Conservation (phyloP, 1,140 invertebrate genomes). For the Agrilus planipennis region DNA sequence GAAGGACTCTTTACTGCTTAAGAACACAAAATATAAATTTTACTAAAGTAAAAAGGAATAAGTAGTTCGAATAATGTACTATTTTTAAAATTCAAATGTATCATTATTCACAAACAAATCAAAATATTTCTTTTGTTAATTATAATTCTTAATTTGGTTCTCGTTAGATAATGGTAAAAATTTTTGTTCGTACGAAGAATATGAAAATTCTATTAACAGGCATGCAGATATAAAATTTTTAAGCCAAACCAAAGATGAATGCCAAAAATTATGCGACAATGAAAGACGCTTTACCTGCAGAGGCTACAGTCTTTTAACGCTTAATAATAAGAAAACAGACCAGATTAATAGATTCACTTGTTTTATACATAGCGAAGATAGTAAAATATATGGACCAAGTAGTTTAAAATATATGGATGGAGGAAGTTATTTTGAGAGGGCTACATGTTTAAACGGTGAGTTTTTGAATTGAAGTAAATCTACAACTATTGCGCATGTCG, state of each 20-base stretch:
- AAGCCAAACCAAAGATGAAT: conserved; percentile 23
- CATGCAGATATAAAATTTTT: conserved; percentile 21
- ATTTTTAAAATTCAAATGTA: no score
- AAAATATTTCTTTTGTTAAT: background rate
- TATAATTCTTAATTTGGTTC: conserved; percentile 1
- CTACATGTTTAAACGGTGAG: conserved; percentile 39
- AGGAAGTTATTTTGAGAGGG: conserved; percentile 36
- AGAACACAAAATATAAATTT: no score
- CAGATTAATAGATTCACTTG: conserved; percentile 26
- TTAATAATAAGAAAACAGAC: background rate
- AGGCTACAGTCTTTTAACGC: conserved; percentile 20
- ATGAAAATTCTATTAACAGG: conserved; percentile 21
- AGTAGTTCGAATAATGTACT: no score
- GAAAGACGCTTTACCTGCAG: conserved; percentile 24
- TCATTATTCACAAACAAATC: no score
- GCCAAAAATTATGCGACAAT: conserved; percentile 24
- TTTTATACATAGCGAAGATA: conserved; percentile 38
- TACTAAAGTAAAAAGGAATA: no score
- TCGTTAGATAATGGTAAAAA: conserved; percentile 2
- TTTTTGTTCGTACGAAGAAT: conserved; percentile 32
- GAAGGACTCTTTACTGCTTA: no score
- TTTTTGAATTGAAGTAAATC: conserved; percentile 4
- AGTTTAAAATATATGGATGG: conserved; percentile 26
- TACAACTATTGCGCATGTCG: no score
- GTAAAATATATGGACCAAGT: conserved; percentile 37